A percentile compares a stretch with the other conserved stretches of the same genome.
These are phyloP conservation scores for Larimichthys crocea DNA, from an alignment of 2,113 vertebrate genomes.

Conservation along the genomic window DNA sequence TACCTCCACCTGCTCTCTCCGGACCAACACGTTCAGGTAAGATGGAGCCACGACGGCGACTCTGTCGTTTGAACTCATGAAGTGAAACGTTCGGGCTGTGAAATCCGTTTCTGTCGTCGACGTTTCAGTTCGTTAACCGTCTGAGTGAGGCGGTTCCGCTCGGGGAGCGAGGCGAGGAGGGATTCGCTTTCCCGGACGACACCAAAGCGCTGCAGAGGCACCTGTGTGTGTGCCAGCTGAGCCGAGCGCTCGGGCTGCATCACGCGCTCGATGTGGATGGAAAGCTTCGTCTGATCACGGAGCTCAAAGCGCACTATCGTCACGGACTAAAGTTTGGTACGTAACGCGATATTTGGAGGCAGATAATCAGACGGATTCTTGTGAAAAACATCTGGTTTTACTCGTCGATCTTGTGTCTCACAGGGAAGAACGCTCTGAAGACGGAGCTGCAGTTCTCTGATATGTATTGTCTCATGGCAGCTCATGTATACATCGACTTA, in stretches of 20 bases:
- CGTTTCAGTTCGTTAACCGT: conserved; percentile 89
- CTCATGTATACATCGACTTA: conserved; percentile 94
- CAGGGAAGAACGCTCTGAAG: conserved; percentile 93
- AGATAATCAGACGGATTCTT: background rate
- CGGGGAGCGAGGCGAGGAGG: conserved; percentile 79
- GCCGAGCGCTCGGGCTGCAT: conserved; percentile 91
- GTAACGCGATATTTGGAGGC: conserved; percentile 38
- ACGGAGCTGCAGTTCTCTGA: conserved; percentile 97
- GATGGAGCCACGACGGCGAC: background rate
- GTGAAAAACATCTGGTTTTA: no score
- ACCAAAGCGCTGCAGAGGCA: conserved; percentile 94
- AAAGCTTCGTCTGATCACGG: conserved; percentile 87
- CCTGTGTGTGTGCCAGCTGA: conserved; percentile 93
- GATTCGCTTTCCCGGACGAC: conserved; percentile 87
- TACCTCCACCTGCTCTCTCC: conserved; percentile 91
- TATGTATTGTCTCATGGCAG: conserved; percentile 96
- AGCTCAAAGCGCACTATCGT: conserved; percentile 92
- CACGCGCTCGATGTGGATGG: conserved; percentile 86
- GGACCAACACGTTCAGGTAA: conserved; percentile 91
- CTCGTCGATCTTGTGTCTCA: background rate
- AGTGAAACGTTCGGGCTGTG: background rate
- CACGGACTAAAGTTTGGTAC: conserved; percentile 95
- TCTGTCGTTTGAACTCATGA: background rate
- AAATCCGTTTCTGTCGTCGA: background rate
- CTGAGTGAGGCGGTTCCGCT: conserved; percentile 90